These are phyloP conservation scores for Xenopus petersii DNA, from an alignment of 2,797 vertebrate genomes.

Conservation along the genomic window DNA sequence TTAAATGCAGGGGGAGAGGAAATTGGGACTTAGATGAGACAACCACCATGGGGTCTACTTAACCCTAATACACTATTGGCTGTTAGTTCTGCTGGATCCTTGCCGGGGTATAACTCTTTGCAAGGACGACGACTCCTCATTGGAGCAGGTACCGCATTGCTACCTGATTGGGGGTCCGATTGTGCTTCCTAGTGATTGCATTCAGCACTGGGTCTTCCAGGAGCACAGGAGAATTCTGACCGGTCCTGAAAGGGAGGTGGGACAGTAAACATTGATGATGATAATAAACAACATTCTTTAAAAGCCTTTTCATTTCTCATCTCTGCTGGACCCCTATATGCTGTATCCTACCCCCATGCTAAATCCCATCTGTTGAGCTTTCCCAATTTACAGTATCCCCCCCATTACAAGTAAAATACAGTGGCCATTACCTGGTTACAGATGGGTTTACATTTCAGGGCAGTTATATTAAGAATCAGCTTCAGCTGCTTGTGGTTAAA, in stretches of 20 bases:
- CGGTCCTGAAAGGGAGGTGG: conserved; percentile 34
- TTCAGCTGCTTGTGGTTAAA: conserved; percentile 77
- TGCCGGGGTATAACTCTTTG: conserved; percentile 45
- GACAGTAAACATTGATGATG: too few relatives aligned
- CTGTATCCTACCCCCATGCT: conserved; percentile 15
- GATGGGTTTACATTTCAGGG: conserved; percentile 78
- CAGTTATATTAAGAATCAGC: conserved; percentile 75
- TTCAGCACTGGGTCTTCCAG: conserved; percentile 45
- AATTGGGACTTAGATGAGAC: too few relatives aligned
- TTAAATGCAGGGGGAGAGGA: too few relatives aligned
- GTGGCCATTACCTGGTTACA: conserved; percentile 74
- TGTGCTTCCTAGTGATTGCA: conserved; percentile 29
- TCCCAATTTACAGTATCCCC: too few relatives aligned
- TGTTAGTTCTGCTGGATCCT: conserved; percentile 47
- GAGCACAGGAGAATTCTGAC: conserved; percentile 13
- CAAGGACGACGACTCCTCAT: conserved; percentile 38
- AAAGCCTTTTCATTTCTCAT: conserved; percentile 29
- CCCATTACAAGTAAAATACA: too few relatives aligned
- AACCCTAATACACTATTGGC: not conserved
- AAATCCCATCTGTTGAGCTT: too few relatives aligned
- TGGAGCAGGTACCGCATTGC: conserved; percentile 47
- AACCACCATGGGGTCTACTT: not conserved
- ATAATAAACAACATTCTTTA: too few relatives aligned
- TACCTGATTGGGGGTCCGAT: conserved; percentile 37
- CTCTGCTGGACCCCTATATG: conserved; percentile 33